Conservation (phyloP, 92 coral and sea anemone genomes). For the Heteractis magnifica region DNA sequence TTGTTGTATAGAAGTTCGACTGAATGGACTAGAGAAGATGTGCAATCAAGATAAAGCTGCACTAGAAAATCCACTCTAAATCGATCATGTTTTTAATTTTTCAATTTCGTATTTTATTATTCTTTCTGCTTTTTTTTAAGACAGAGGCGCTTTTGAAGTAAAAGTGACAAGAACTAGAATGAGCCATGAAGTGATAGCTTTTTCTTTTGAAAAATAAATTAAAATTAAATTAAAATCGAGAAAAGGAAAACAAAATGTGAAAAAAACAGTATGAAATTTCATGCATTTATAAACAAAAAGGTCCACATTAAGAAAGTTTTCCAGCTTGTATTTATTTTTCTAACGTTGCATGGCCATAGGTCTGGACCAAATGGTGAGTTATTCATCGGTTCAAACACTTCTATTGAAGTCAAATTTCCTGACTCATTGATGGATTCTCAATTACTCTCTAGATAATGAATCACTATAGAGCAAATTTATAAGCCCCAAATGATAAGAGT, state of each 20-base stretch:
- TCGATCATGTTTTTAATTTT: no score
- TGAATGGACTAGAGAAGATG: not conserved
- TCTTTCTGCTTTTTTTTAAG: not conserved
- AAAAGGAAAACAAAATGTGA: no score
- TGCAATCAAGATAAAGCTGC: not conserved
- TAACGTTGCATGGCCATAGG: not conserved
- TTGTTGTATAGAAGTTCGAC: not conserved
- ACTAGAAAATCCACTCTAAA: not conserved
- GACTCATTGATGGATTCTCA: slow-evolving; percentile 11
- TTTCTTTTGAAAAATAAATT: no score
- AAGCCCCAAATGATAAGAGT: not conserved
- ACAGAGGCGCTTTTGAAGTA: not conserved
- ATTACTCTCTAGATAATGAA: slow-evolving; percentile 26
- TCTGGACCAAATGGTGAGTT: not conserved
- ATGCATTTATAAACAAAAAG: no score
- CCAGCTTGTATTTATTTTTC: not conserved
- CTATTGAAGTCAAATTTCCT: slow-evolving; percentile 20
- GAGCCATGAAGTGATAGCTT: no score
- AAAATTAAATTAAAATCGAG: no score
- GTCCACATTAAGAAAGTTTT: no score
- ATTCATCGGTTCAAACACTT: not conserved
- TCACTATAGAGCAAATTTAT: not conserved
- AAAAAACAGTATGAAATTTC: no score
- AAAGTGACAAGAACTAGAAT: no score
- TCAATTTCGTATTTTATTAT: not conserved